These are phyloP conservation scores for Lasioglossum villosulum DNA, from an alignment of 2,888 invertebrate genomes.

Conservation along the genomic window DNA sequence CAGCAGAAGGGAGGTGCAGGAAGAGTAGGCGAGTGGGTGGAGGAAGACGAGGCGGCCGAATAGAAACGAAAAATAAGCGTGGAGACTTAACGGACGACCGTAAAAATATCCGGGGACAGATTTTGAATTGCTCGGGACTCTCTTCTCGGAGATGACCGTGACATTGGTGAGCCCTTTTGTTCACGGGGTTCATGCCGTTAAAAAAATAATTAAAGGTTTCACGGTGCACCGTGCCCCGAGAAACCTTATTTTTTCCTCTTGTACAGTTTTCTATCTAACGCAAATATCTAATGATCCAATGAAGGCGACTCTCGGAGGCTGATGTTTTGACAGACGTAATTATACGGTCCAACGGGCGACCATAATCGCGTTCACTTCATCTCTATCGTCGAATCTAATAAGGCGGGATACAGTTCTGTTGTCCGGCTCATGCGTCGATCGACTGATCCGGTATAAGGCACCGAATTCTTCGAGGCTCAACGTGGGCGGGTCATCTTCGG, in stretches of 20 bases:
- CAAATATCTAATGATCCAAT: constrained; percentile 43
- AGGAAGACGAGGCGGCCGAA: constrained; percentile 59
- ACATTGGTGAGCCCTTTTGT: constrained; percentile 27
- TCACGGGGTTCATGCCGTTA: constrained; percentile 15
- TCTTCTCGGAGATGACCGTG: constrained; percentile 31
- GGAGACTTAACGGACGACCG: constrained; percentile 60
- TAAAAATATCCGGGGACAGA: constrained; percentile 70
- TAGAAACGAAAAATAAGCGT: constrained; percentile 65
- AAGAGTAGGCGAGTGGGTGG: constrained; percentile 62
- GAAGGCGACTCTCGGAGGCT: constrained; percentile 47
- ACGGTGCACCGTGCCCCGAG: background rate
- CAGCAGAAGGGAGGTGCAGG: constrained; percentile 60
- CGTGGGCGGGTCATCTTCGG: constrained; percentile 65
- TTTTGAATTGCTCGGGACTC: constrained; percentile 47
- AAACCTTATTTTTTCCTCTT: constrained; percentile 17
- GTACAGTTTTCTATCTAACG: constrained; percentile 14
- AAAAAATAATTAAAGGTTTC: constrained; percentile 39
- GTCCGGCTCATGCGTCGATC: constrained; percentile 5
- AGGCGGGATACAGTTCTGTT: constrained; percentile 33
- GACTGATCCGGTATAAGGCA: constrained; percentile 23
- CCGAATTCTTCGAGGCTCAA: constrained; percentile 33
- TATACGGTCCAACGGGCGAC: constrained; percentile 68
- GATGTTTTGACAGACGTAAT: constrained; percentile 78
- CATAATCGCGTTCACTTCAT: constrained; percentile 78
- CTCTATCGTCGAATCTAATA: constrained; percentile 75